A percentile compares a stretch with the other conserved stretches of the same genome.
These are phyloP conservation scores for Prenolepis imparis DNA, from an alignment of 2,888 invertebrate genomes.

Conservation along the genomic window DNA sequence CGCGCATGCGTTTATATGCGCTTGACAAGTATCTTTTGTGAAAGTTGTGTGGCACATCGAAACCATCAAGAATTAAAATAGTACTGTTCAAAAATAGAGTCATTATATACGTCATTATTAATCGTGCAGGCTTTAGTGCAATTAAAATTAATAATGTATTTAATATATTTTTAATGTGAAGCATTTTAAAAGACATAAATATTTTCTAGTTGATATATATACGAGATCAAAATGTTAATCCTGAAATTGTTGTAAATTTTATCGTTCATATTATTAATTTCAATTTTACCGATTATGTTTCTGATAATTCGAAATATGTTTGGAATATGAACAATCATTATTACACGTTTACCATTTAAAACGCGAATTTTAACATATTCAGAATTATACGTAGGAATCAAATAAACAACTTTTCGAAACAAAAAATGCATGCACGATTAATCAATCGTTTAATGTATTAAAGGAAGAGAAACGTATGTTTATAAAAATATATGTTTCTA, in stretches of 20 bases:
- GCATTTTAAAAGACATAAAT: background rate
- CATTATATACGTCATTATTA: background rate
- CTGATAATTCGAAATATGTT: background rate
- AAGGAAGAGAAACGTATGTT: background rate
- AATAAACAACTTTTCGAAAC: background rate
- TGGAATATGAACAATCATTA: background rate
- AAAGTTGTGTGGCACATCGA: background rate
- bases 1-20: background rate
- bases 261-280: background rate
- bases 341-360: background rate
- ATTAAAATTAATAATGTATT: slow-evolving; percentile 1
- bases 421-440: slow-evolving; percentile 21
- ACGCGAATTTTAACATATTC: background rate
- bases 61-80: background rate
- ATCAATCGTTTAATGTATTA: slow-evolving; percentile 32
- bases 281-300: background rate
- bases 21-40: slow-evolving; percentile 4
- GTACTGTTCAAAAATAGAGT: background rate
- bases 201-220: background rate
- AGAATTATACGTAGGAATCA: slow-evolving; percentile 2
- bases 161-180: background rate
- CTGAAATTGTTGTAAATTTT: background rate
- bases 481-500: background rate
- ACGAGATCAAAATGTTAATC: background rate
- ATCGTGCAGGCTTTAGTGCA: background rate